Base-by-base conservation (phyloP, 2,888 invertebrate genomes). In the Tholera decimalis region DNA sequence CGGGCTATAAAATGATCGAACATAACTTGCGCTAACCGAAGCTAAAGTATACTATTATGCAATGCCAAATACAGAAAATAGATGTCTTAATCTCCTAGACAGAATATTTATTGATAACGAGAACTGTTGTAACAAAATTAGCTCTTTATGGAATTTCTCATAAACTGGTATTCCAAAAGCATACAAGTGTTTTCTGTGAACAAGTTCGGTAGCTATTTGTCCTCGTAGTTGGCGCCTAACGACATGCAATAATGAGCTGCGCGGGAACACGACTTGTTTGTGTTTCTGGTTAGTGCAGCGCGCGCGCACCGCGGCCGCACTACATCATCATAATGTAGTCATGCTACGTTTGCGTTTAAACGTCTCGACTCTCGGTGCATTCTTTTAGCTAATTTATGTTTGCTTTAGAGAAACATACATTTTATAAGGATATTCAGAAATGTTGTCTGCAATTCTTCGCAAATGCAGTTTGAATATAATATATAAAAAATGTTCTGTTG, bases 201-300 rank as follows among this genome's bases (percentile, higher is more conserved):
- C 67, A 66, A 73, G 77, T 64, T 75, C 82, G 78, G 83, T 81
- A 83, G 82, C 80, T 85, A 80, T 86, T 85, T 86, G 80, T 78
- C 68, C 65, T 71, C 67, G 80, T 89, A 84, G 87, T 94, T 94
- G 87, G 89, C 92, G 90, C 87, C 88, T 90, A 93, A 94, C 92
- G 94, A 94, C 94, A 91, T 83, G 92, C 88, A 88, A 92, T 94
- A 93, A 94, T 92, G 91, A 92, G 89, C 83, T 83, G 86, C 82
- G 81, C 88, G 85, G 85, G 85, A 84, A 81, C 80, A 73, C 71
- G 73, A 67, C 64, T 73, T 92, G 92, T 94, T 92, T 93, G 89
- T 79, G 67, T 74, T 80, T 50, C 69, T 87, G 78, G 83, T 94
- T 94, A 94, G 89, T 86, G 72, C 65, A 54, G 68, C 68, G 76